phyloP scores from a whole-genome alignment of 2,797 vertebrate genomes.

The Schizopygopsis malacanthus region DNA sequence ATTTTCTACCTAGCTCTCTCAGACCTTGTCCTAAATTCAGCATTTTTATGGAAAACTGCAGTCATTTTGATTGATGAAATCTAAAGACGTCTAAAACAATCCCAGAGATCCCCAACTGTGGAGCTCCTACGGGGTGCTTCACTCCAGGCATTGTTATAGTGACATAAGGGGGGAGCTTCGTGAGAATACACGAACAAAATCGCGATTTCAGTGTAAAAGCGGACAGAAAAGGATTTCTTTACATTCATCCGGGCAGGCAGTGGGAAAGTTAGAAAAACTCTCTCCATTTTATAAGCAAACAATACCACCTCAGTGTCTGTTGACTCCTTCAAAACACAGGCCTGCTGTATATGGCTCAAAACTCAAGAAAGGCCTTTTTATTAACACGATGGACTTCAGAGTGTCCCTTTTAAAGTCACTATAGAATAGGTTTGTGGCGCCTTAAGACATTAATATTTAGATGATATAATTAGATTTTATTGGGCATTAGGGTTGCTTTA shows the following conservation, averaged over 20 bases:
- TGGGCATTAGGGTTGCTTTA: conserved; percentile 8
- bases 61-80: conserved; percentile 99
- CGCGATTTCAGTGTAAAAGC: conserved; percentile 89
- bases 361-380: conserved; percentile 58
- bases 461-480: conserved; percentile 36
- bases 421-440: conserved; percentile 37
- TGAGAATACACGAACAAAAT: conserved; percentile 94
- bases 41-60: conserved; percentile 99
- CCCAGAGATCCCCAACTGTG: conserved; percentile 98
- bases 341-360: conserved; percentile 50
- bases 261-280: conserved; percentile 89
- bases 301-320: conserved; percentile 81
- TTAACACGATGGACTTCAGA: conserved; percentile 49
- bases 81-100: conserved; percentile 99
- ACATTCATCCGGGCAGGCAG: conserved; percentile 84
- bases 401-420: conserved; percentile 42
- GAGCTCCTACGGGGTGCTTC: conserved; percentile 95
- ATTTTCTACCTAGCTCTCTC: conserved; percentile 97
- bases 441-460: conserved; percentile 23
- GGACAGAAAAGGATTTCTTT: conserved; percentile 93
- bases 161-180: conserved; percentile 87
- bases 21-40: conserved; percentile 98
- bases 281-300: conserved; percentile 88
- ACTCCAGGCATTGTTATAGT: conserved; percentile 97
- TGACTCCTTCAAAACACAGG: conserved; percentile 65